These are phyloP conservation scores for Pedetes capensis DNA, from an alignment of 2,113 vertebrate species.

Conservation along the genomic window DNA sequence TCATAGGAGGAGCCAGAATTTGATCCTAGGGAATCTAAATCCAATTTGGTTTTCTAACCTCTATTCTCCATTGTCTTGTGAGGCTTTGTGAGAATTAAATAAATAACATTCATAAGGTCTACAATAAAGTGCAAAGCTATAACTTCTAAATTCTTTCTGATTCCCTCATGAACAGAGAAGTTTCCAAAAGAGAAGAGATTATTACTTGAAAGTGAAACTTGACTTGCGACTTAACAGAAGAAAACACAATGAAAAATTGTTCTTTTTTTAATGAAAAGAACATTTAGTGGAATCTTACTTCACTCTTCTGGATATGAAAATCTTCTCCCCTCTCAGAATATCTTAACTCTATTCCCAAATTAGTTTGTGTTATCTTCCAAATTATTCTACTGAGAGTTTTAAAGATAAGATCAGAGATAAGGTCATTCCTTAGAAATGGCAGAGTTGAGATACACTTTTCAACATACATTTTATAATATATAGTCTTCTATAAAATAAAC, in stretches of 20 bases:
- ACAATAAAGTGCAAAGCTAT: neutral
- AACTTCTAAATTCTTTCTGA: neutral
- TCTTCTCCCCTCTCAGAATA: conserved; percentile 18
- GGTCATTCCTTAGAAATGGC: neutral
- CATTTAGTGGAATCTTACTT: conserved; percentile 1
- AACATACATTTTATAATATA: neutral
- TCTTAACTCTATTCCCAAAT: conserved; percentile 16
- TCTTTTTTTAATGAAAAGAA: conserved; percentile 2
- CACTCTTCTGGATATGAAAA: conserved; percentile 11
- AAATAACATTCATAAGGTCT: neutral
- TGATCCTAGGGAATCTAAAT: neutral
- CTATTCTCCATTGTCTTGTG: neutral
- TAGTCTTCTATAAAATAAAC: neutral
- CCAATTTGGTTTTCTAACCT: neutral
- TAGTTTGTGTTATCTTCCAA: conserved; percentile 20
- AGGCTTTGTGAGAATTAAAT: conserved; percentile 25
- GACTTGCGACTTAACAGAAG: neutral
- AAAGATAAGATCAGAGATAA: conserved; percentile 27
- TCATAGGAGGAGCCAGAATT: neutral
- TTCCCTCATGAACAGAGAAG: conserved; percentile 1
- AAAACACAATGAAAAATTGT: conserved; percentile 38
- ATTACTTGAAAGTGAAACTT: conserved; percentile 46
- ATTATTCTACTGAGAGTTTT: conserved; percentile 49
- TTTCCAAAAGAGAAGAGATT: conserved; percentile 7
- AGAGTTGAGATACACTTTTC: neutral